Base-by-base conservation (phyloP, 2,797 vertebrate species). In the Schizopygopsis malacanthus region DNA sequence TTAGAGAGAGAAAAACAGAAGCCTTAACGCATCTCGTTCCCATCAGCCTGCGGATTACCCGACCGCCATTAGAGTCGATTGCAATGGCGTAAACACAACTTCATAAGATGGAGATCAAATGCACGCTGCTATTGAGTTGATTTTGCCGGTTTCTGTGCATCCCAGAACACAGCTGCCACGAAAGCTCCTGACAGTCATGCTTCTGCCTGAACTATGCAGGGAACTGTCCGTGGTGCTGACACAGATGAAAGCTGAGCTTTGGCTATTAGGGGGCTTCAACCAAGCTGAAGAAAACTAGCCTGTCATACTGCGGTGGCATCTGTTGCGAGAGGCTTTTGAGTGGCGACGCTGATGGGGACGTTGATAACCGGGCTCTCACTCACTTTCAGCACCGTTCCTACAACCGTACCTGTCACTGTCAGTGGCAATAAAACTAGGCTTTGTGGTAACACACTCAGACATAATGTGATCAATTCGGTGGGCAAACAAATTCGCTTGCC, bases 51-150 rank as follows among this genome's bases (percentile, higher is more conserved):
- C 89, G 78, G 83, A 78, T 78, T 86, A 92, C 91, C 92, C 90
- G 90, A 90, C 91, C 89, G 88, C 91, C 91, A 93, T 95, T 94
- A 93, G 88, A 86, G 79, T 78, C 84, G 75, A 88, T 73, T 71
- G 77, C 25, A 33, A 45, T 69, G 59, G 82, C 79, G 41, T 70
- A 81, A 87, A 81, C n/a, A 77, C 50, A 76, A 61, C 63, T 81
- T 47, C 54, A 73, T 79, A 85, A 79, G 39, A 67, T 54, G 79
- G 71, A 90, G 83, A 88, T 86, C 86, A 89, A 83, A 89, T 87
- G 75, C 25, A 73, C 10, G 20, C 25, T 39, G 28, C 65, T 79
- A 75, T 72, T n/a, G 16, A 73, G 45, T 81, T 83, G 67, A 83
- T 79, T 76, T 85, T n/a, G 86, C 72, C 9, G 25, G 6, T 69